Conservation (phyloP, 2,888 invertebrate species). For the Acronicta aceris region DNA sequence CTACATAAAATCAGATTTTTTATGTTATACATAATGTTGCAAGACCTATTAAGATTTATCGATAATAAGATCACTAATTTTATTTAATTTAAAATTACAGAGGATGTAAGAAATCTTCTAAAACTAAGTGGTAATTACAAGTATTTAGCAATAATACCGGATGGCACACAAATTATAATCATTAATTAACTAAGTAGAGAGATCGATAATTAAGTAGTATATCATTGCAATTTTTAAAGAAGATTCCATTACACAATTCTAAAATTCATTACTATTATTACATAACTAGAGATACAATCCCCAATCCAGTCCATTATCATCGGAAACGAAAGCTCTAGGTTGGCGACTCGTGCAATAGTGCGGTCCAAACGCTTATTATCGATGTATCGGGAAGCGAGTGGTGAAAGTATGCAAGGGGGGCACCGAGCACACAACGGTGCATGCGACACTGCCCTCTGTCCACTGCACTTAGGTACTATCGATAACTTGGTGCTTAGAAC, state of each 20-base stretch:
- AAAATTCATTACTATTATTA: slow-evolving; percentile 19
- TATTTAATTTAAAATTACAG: background rate
- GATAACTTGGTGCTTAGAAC: slow-evolving; percentile 53
- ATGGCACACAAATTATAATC: background rate
- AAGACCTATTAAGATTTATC: too few species aligned
- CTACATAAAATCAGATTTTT: too few species aligned
- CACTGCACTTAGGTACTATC: slow-evolving; percentile 68
- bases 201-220: background rate
- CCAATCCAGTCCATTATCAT: slow-evolving; percentile 52
- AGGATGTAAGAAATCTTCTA: background rate
- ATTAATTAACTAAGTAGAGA: too few species aligned
- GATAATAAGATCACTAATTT: background rate
- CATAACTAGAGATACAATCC: slow-evolving; percentile 33
- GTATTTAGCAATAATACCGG: slow-evolving; percentile 1
- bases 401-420: slow-evolving; percentile 86
- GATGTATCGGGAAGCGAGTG: slow-evolving; percentile 77
- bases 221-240: slow-evolving; percentile 2
- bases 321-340: slow-evolving; percentile 51
- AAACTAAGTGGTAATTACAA: background rate
- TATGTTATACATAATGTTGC: too few species aligned
- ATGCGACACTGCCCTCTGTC: slow-evolving; percentile 84
- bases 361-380: slow-evolving; percentile 70
- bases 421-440: slow-evolving; percentile 76
- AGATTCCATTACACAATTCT: slow-evolving; percentile 24
- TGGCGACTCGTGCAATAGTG: slow-evolving; percentile 61